Percentiles rank a stretch among this genome's conserved stretches.
Evolutionary conservation across 2,797 vertebrate species (phyloP).

Genomic region (Notolepis coatsorum): DNA sequence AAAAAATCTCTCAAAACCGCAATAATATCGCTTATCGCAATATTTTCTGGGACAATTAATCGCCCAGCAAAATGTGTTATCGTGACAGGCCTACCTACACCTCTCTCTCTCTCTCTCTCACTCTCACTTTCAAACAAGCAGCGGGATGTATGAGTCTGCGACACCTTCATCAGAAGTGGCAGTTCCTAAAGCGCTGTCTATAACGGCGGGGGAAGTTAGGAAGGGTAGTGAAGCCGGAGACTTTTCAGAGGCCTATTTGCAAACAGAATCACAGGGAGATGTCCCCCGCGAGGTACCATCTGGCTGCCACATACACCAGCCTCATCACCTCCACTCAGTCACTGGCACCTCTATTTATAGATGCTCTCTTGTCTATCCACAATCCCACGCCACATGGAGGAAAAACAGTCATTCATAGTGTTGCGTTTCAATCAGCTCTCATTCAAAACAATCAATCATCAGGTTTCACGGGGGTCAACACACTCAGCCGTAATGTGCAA

Average conservation of each 20-base stretch:
- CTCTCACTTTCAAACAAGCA: constrained; percentile 32
- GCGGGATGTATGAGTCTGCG: constrained; percentile 68
- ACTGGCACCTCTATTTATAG: constrained; percentile 66
- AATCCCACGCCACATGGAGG: constrained; percentile 54
- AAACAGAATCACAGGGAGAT: constrained; percentile 80
- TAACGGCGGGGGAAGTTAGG: constrained; percentile 62
- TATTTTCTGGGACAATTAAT: too few relatives aligned
- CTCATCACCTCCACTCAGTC: constrained; percentile 63
- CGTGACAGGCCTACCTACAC: too few relatives aligned
- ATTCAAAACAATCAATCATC: constrained; percentile 63
- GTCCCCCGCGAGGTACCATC: constrained; percentile 77
- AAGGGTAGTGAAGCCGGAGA: constrained; percentile 53
- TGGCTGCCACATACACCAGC: constrained; percentile 76
- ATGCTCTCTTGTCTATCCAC: constrained; percentile 50
- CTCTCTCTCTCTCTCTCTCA: constrained; percentile 38
- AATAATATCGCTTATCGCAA: too few relatives aligned
- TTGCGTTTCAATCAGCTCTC: constrained; percentile 54
- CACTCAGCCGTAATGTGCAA: constrained; percentile 48
- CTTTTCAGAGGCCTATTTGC: constrained; percentile 78
- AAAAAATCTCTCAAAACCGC: too few relatives aligned
- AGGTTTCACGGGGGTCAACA: constrained; percentile 66
- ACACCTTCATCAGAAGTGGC: constrained; percentile 79
- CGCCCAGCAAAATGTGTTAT: too few relatives aligned
- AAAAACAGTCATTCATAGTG: constrained; percentile 66
- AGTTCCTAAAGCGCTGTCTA: constrained; percentile 71